Evolutionary conservation across 2,888 invertebrate genomes (phyloP).

Genomic region (Charanyca ferruginea): DNA sequence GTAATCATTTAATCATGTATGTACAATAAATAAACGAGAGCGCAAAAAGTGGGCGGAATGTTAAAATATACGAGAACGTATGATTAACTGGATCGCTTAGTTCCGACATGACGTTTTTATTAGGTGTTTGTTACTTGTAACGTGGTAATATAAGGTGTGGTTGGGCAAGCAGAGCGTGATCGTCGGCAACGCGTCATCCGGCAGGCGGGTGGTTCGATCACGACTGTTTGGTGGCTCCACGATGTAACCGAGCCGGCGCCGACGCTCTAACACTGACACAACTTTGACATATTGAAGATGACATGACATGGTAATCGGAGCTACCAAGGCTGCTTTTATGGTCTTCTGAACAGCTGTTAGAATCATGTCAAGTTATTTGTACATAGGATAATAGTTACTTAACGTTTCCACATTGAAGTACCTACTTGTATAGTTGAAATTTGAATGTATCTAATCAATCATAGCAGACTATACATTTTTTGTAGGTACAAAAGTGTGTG

Average conservation of each 20-base stretch:
- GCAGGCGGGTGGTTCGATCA: constrained; percentile 42
- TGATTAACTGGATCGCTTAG: constrained; percentile 47
- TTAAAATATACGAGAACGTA: constrained; percentile 44
- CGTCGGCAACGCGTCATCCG: constrained; percentile 48
- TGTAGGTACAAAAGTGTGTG: background rate
- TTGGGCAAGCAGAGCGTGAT: constrained; percentile 59
- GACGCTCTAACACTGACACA: constrained; percentile 21
- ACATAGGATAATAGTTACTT: constrained; percentile 19
- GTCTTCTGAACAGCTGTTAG: constrained; percentile 34
- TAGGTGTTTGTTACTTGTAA: constrained; percentile 33
- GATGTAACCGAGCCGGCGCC: constrained; percentile 14
- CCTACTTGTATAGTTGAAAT: background rate
- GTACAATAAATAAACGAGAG: constrained; percentile 36
- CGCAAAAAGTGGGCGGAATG: constrained; percentile 44
- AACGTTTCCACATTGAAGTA: constrained; percentile 16
- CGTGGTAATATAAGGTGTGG: constrained; percentile 47
- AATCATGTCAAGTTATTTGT: constrained; percentile 24
- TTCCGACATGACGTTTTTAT: constrained; percentile 66
- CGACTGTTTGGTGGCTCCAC: constrained; percentile 30
- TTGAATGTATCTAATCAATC: constrained; percentile 1
- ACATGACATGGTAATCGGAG: constrained; percentile 51
- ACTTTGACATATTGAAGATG: constrained; percentile 44
- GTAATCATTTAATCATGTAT: constrained; percentile 31
- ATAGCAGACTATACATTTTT: background rate
- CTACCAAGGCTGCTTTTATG: constrained; percentile 38